phyloP scores from a whole-genome alignment of 2,888 invertebrate species.

The Automeris io region DNA sequence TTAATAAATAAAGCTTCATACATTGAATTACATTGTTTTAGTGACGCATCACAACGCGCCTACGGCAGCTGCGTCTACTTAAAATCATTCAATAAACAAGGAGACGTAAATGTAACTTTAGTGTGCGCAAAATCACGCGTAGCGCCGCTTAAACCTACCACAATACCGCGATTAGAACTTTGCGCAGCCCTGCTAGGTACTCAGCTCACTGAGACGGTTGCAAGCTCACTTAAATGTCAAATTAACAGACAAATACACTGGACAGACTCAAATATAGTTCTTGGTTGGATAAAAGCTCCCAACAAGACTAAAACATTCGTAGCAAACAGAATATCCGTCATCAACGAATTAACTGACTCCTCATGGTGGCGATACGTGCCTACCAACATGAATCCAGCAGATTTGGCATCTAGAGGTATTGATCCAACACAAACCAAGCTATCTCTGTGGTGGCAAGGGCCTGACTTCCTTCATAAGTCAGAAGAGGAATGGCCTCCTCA shows the following conservation, averaged over 20 bases:
- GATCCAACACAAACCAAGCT: too few relatives aligned
- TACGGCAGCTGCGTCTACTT: slow-evolving; percentile 5
- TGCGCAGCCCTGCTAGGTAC: slow-evolving; percentile 15
- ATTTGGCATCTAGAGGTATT: slow-evolving; percentile 6
- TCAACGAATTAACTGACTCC: slow-evolving; percentile 10
- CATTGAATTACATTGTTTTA: too few relatives aligned
- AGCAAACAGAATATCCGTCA: slow-evolving; percentile 13
- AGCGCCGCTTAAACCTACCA: slow-evolving; percentile 15
- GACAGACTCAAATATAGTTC: slow-evolving; percentile 15
- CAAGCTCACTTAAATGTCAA: background rate
- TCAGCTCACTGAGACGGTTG: background rate
- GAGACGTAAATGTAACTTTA: slow-evolving; percentile 9
- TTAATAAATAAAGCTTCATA: too few relatives aligned
- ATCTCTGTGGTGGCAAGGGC: background rate
- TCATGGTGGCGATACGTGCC: slow-evolving; percentile 8
- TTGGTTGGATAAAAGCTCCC: slow-evolving; percentile 13
- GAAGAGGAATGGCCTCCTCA: slow-evolving; percentile 1
- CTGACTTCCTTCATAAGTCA: background rate
- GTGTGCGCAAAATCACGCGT: slow-evolving; percentile 19
- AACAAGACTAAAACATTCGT: too few relatives aligned
- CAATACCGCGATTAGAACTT: slow-evolving; percentile 20
- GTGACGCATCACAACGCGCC: slow-evolving; percentile 4
- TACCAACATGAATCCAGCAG: slow-evolving; percentile 7
- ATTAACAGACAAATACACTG: too few relatives aligned
- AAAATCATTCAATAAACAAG: background rate